Conservation (phyloP, 2,888 invertebrate species). For the Octodonta nipae region DNA sequence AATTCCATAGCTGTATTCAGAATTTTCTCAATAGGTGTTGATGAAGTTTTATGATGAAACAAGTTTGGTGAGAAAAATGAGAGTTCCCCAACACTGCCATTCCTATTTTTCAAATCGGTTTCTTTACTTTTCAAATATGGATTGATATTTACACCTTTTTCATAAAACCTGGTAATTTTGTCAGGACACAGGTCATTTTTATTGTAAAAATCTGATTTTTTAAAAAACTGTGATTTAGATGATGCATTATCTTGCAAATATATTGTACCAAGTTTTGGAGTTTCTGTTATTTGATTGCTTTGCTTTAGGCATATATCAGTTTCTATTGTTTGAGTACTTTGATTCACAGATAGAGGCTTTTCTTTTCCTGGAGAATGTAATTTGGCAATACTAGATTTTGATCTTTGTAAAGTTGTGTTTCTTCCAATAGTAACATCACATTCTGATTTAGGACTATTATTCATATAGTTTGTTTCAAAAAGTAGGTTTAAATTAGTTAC, state of each 20-base stretch:
- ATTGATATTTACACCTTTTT: slow-evolving; percentile 16
- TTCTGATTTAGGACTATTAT: slow-evolving; percentile 8
- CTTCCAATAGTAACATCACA: slow-evolving; percentile 9
- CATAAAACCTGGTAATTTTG: slow-evolving; percentile 4
- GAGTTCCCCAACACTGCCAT: slow-evolving; percentile 19
- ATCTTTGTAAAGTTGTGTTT: slow-evolving; percentile 8
- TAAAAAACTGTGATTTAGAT: too few species aligned
- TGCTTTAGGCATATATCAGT: slow-evolving; percentile 7
- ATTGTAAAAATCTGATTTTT: too few species aligned
- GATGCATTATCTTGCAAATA: slow-evolving; percentile 6
- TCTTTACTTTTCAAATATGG: slow-evolving; percentile 17
- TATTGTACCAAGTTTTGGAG: slow-evolving; percentile 11
- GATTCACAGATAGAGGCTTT: slow-evolving; percentile 13
- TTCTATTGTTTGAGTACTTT: slow-evolving; percentile 11
- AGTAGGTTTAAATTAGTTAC: slow-evolving; percentile 22
- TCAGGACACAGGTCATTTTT: slow-evolving; percentile 3
- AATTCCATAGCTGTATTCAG: too few species aligned
- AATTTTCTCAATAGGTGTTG: too few species aligned
- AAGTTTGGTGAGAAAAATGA: slow-evolving; percentile 26
- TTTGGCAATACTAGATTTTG: slow-evolving; percentile 19
- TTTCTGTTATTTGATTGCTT: slow-evolving; percentile 8
- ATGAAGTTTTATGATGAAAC: slow-evolving; percentile 20
- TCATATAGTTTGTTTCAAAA: slow-evolving; percentile 17
- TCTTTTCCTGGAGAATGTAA: slow-evolving; percentile 19
- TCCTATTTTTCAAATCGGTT: slow-evolving; percentile 14